Evolutionary conservation across 2,888 invertebrate species (phyloP), one percentile per base, ranked within the genome.

Genomic region (Resseliella maxima): DNA sequence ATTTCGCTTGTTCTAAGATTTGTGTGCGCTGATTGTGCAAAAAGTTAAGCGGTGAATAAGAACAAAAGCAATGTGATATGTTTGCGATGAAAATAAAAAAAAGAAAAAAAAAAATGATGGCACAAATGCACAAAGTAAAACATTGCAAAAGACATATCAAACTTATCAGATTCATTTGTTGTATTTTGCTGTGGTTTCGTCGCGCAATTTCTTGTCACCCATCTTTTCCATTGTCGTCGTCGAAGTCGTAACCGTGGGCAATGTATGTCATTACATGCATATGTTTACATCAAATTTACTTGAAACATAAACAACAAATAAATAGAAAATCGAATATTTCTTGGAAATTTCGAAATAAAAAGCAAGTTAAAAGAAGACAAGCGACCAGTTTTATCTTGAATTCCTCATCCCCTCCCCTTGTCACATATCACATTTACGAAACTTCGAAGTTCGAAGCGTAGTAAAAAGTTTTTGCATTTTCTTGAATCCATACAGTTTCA

Each of bases 361-460:
- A 59, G 24, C 59, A 10, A 24, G 59, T 24, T 24, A 10, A 59
- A 59, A 72, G 2, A 12, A 72, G 72, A 72, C 72, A 72, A n/a
- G 72, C 27, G 31, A 72, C 31, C 72, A 72, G 10, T 35, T 72
- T 31, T 72, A 72, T 72, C 72, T 72, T 35, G 72, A 8, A 31
- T 15, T 72, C n/a, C n/a, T n/a, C n/a, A n/a, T n/a, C n/a, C n/a
- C n/a, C n/a, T n/a, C n/a, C n/a, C n/a, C n/a, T n/a, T n/a, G n/a
- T n/a, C n/a, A n/a, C 72, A 72, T 72, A 72, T 72, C 72, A 59
- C 59, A 72, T 72, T 27, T 72, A 72, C 72, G 35, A 72, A 72
- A 31, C 31, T 50, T 31, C 31, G 27, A 72, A n/a, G n/a, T n/a
- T n/a, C n/a, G n/a, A n/a, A n/a, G 15, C 72, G 72, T 31, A 72